Conservation (phyloP, 2,113 vertebrate species). For the Hippocampus zosterae region DNA sequence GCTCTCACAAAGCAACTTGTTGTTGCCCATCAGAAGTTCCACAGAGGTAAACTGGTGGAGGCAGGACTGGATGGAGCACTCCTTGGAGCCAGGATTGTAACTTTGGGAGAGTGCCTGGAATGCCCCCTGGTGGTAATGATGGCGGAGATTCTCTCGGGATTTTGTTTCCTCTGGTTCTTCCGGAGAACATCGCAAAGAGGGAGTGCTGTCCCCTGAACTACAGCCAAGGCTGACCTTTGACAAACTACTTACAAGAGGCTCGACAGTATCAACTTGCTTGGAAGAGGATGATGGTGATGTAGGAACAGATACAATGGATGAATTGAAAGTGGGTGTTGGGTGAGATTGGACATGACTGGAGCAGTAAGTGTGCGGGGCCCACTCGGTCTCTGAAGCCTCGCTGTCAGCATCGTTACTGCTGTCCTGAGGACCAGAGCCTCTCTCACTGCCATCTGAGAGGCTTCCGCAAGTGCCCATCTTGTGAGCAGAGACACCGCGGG, state of each 20-base stretch:
- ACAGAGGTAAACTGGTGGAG: constrained; percentile 94
- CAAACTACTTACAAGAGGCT: constrained; percentile 73
- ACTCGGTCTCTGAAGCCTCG: constrained; percentile 89
- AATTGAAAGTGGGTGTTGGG: constrained; percentile 41
- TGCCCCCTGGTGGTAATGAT: constrained; percentile 76
- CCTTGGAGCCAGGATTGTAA: constrained; percentile 89
- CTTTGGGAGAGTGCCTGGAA: constrained; percentile 92
- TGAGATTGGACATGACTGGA: constrained; percentile 46
- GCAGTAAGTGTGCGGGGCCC: constrained; percentile 51
- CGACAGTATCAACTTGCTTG: constrained; percentile 60
- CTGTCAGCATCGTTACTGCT: constrained; percentile 93
- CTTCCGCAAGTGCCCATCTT: constrained; percentile 70
- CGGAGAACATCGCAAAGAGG: constrained; percentile 40
- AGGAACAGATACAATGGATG: constrained; percentile 19
- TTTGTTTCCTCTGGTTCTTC: constrained; percentile 58
- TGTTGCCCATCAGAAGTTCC: constrained; percentile 96
- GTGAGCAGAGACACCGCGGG: constrained; percentile 36
- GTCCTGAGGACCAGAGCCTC: constrained; percentile 79
- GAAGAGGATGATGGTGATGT: constrained; percentile 22
- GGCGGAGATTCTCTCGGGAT: constrained; percentile 51
- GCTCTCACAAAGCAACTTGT: constrained; percentile 92
- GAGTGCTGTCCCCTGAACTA: constrained; percentile 51
- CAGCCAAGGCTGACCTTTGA: constrained; percentile 77
- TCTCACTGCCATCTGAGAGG: constrained; percentile 85
- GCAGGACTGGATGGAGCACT: constrained; percentile 96